These are phyloP conservation scores for Portunus trituberculatus DNA, from an alignment of 1,140 invertebrate genomes.

Conservation along the genomic window DNA sequence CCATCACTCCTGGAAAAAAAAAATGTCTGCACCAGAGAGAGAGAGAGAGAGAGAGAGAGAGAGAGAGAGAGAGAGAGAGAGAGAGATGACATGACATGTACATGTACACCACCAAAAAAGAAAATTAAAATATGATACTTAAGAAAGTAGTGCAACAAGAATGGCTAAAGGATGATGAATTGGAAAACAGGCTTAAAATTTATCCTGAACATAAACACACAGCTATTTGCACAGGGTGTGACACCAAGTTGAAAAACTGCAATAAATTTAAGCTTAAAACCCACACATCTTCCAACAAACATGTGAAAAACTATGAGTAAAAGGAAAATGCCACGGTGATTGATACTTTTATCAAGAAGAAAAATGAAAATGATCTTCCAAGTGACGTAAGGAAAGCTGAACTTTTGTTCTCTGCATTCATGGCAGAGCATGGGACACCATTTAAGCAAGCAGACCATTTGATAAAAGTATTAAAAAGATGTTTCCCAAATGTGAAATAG, in stretches of 20 bases:
- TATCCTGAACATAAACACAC: conserved; percentile 10
- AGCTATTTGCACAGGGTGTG: no score
- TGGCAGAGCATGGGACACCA: no score
- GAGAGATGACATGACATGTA: background rate
- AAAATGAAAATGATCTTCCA: conserved; percentile 42
- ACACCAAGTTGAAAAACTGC: no score
- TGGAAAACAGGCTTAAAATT: conserved; percentile 7
- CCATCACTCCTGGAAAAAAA: conserved; percentile 17
- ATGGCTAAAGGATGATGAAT: conserved; percentile 41
- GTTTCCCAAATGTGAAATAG: conserved; percentile 59
- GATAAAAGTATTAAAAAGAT: conserved; percentile 24
- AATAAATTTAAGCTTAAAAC: no score
- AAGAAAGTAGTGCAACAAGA: conserved; percentile 25
- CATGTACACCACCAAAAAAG: conserved; percentile 32
- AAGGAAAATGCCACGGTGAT: conserved; percentile 35
- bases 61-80: no score
- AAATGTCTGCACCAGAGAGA: conserved; percentile 33
- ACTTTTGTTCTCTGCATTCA: conserved; percentile 34
- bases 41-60: background rate
- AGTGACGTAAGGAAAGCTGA: conserved; percentile 54
- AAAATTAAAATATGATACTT: conserved; percentile 39
- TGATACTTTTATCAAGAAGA: conserved; percentile 42
- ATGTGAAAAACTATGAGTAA: no score
- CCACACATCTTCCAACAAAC: conserved; percentile 30
- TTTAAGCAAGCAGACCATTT: conserved; percentile 63